Percentiles rank a stretch among this genome's conserved stretches.
Conservation (phyloP, 2,113 vertebrate genomes). For the Xyrauchen texanus region DNA sequence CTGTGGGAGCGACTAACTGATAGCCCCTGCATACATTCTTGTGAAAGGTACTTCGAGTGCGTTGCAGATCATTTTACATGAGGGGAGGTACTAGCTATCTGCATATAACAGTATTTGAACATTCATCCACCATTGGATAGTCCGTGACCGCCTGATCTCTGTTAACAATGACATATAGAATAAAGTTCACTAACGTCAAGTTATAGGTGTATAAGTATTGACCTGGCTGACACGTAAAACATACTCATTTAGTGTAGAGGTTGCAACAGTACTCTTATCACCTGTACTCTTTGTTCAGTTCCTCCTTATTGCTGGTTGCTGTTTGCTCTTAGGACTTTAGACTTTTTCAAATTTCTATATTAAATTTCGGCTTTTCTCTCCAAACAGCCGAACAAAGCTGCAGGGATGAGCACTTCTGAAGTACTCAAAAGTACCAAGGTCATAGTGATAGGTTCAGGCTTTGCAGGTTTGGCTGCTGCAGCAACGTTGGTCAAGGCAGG, state of each 20-base stretch:
- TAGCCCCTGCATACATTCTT: too few relatives aligned
- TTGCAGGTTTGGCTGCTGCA: conserved; percentile 63
- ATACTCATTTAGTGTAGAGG: not conserved
- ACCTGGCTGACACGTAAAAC: not conserved
- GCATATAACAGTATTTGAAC: not conserved
- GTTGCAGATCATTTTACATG: too few relatives aligned
- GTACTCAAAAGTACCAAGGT: conserved; percentile 39
- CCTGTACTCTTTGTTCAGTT: not conserved
- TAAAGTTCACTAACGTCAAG: conserved; percentile 12
- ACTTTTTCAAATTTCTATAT: not conserved
- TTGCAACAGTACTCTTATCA: not conserved
- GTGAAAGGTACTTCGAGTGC: too few relatives aligned
- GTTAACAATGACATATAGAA: not conserved
- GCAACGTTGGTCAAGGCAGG: conserved; percentile 53
- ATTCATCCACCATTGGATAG: not conserved
- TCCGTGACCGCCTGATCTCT: not conserved
- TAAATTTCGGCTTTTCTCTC: not conserved
- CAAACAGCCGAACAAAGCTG: not conserved
- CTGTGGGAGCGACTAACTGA: too few relatives aligned
- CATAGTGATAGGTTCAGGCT: conserved; percentile 63
- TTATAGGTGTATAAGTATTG: not conserved
- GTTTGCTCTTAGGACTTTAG: not conserved
- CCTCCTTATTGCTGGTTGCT: not conserved
- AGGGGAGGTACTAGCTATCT: too few relatives aligned
- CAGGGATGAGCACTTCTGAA: not conserved